Evolutionary conservation across 2,797 vertebrate species (phyloP), one percentile per base, ranked within the genome.

Genomic region (Fistularia tabacaria): DNA sequence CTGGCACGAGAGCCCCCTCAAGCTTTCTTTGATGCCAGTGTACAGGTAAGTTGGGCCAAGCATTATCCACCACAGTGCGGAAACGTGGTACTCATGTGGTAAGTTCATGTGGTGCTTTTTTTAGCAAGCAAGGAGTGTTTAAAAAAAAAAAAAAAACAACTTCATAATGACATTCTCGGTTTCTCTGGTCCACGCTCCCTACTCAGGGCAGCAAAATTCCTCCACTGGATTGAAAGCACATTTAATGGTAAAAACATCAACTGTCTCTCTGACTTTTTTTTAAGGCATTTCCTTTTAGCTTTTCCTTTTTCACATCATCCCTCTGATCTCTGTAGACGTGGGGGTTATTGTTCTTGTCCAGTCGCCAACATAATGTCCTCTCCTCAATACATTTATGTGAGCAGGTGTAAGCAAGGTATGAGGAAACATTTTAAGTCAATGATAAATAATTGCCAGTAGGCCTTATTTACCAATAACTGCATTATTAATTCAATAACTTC

Each of bases 161-260:
- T 51, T 71, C 36, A 53, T 25, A 38, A 41, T 53, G 47, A 40
- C 49, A 49, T 60, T 13, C 9, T 45, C 12, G n/a, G 9, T 45
- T 2, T 45, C 9, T 10, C 7, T 14, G 7, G 5, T 13, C n/a
- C 12, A 9, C 48, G 10, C 38, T 37, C 75, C 9, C 57, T 78
- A 61, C 64, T 49, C 69, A 72, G 56, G 48, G 65, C 75, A 86
- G 73, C 25, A 25, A 25, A 25, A 25, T 25, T 25, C 80, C 64
- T 49, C 56, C 40, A 49, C 57, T 74, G 58, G 62, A 58, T 61
- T 13, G 1, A 36, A 51, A 66, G 14, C 64, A 6, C 25, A 46
- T 9, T 60, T 50, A 49, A 10, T 65, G 57, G 47, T 59, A 59
- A 61, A 36, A 49, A 40, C 15, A 64, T 38, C 48, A 69, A 45